Conservation (phyloP, 2,888 invertebrate genomes). For the Sarcophaga rosellei region DNA sequence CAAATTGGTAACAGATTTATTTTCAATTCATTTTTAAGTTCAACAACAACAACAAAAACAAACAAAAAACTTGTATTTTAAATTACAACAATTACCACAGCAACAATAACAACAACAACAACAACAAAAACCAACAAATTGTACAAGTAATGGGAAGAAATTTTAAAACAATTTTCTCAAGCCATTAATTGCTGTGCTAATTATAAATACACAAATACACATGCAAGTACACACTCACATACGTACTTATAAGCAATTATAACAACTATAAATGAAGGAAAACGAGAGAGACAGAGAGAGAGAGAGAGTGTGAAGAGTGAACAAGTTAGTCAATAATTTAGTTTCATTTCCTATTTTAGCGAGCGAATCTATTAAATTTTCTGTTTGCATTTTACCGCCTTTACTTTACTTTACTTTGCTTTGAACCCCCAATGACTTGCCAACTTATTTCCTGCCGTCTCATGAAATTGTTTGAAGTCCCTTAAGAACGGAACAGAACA, state of each 20-base stretch:
- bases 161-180: constrained; percentile 38
- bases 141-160: not conserved
- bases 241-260: not conserved
- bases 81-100: constrained; percentile 1
- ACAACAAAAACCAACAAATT: not conserved
- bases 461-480: not conserved
- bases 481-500: not conserved
- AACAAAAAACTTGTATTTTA: not conserved
- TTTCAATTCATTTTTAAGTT: constrained; percentile 12
- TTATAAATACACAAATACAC: constrained; percentile 40
- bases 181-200: constrained; percentile 51
- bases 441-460: no score
- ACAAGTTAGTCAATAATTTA: not conserved
- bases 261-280: not conserved
- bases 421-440: not conserved
- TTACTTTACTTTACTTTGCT: not conserved
- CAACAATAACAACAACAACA: constrained; percentile 11
- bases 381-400: constrained; percentile 5
- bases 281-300: no score
- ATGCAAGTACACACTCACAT: not conserved
- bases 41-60: constrained; percentile 7
- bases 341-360: constrained; percentile 35
- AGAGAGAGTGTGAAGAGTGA: not conserved
- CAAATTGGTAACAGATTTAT: constrained; percentile 43
- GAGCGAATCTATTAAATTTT: constrained; percentile 15